These are phyloP conservation scores for Eupelmus urozonus DNA, from an alignment of 2,888 invertebrate genomes.

Conservation along the genomic window DNA sequence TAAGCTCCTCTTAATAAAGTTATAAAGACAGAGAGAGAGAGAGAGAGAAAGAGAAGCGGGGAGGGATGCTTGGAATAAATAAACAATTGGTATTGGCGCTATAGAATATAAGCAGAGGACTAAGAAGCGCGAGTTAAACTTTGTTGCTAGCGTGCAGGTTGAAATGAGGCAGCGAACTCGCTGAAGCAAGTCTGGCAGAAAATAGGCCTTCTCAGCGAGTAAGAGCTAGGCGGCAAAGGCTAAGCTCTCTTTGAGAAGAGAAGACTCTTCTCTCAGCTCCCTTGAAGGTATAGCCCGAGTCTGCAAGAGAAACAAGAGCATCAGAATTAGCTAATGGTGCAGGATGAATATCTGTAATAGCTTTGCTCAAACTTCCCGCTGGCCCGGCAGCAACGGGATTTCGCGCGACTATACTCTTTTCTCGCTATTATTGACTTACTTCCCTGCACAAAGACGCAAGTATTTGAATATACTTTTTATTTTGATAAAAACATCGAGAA, in stretches of 20 bases:
- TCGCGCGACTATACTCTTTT: slow-evolving; percentile 64
- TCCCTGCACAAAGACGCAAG: too few relatives aligned
- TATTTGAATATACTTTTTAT: neutral
- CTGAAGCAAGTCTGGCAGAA: slow-evolving; percentile 58
- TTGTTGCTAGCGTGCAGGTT: slow-evolving; percentile 23
- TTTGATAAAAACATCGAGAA: neutral
- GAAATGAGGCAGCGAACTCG: slow-evolving; percentile 48
- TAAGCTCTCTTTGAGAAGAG: slow-evolving; percentile 56
- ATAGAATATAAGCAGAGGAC: too few relatives aligned
- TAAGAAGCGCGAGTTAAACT: slow-evolving; percentile 22
- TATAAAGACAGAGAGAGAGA: neutral
- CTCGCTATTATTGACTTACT: too few relatives aligned
- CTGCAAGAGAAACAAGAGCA: slow-evolving; percentile 55
- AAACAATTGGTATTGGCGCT: too few relatives aligned
- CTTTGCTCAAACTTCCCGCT: slow-evolving; percentile 74
- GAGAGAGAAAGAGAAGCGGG: neutral
- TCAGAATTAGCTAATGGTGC: slow-evolving; percentile 76
- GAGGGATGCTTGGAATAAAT: neutral
- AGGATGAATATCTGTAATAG: slow-evolving; percentile 77
- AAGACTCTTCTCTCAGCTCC: slow-evolving; percentile 38
- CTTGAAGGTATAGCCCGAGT: slow-evolving; percentile 58
- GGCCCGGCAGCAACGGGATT: slow-evolving; percentile 69
- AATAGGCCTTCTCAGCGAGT: slow-evolving; percentile 60
- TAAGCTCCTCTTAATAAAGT: neutral
- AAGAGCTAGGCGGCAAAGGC: slow-evolving; percentile 47